Evolutionary conservation across 2,797 vertebrate genomes (phyloP).

Genomic region (Aphelocoma californica): DNA sequence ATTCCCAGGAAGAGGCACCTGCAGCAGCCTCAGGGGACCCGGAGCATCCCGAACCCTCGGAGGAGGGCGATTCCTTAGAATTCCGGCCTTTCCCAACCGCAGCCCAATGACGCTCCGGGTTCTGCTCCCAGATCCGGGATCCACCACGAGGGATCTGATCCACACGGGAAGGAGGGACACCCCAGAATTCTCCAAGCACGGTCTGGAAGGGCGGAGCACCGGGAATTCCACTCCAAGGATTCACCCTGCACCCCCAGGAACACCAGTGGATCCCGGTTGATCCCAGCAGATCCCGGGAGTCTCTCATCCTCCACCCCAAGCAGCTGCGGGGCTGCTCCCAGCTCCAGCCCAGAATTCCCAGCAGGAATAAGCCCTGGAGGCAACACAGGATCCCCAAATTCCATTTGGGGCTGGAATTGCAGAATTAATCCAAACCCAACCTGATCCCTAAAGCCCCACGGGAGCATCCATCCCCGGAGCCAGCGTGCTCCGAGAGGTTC

Average conservation of each 20-base stretch:
- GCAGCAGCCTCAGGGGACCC: background rate
- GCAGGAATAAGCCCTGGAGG: background rate
- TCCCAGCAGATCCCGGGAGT: background rate
- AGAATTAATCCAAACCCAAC: rapidly evolving
- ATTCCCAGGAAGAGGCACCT: background rate
- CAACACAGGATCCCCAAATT: rapidly evolving
- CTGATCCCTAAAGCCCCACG: rapidly evolving
- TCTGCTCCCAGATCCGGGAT: background rate
- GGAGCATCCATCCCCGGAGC: background rate
- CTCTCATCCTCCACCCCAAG: background rate
- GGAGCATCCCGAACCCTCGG: background rate
- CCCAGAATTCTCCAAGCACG: background rate
- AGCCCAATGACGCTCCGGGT: no score
- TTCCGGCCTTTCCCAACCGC: background rate
- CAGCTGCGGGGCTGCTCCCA: background rate
- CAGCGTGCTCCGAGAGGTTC: background rate
- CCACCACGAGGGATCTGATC: background rate
- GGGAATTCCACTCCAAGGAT: background rate
- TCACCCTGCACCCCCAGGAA: background rate
- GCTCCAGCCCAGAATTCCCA: background rate
- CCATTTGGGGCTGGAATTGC: background rate
- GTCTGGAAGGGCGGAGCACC: background rate
- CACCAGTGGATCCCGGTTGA: background rate
- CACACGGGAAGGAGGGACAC: background rate
- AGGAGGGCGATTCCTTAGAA: background rate